Conservation (phyloP, 1,140 invertebrate species). For the Bradysia coprophila region DNA sequence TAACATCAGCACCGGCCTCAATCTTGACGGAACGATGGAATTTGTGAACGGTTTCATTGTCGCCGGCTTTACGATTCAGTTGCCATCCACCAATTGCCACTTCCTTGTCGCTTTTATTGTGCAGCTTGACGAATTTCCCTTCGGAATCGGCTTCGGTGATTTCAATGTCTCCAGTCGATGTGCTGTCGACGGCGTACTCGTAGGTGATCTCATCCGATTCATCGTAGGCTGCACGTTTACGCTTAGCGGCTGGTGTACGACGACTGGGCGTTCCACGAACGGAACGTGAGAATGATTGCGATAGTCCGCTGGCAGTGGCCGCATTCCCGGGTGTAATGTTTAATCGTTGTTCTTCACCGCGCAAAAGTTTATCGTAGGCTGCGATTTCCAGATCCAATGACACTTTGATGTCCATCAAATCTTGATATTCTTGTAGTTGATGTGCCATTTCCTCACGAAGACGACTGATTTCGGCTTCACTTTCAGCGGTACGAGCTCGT, state of each 20-base stretch:
- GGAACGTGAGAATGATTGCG: constrained; percentile 16
- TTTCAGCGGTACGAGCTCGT: constrained; percentile 48
- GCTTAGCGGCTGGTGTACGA: constrained; percentile 37
- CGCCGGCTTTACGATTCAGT: constrained; percentile 53
- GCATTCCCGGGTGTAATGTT: constrained; percentile 44
- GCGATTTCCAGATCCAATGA: constrained; percentile 92
- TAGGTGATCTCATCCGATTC: constrained; percentile 52
- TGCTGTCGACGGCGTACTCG: constrained; percentile 54
- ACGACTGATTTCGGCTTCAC: constrained; percentile 62
- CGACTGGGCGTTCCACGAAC: constrained; percentile 26
- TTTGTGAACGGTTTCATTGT: constrained; percentile 64
- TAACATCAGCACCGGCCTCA: constrained; percentile 49
- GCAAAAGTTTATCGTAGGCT: constrained; percentile 78
- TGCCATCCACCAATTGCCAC: constrained; percentile 68
- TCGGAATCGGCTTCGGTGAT: constrained; percentile 73
- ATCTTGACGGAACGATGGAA: constrained; percentile 76
- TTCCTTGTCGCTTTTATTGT: constrained; percentile 82
- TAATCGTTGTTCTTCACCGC: constrained; percentile 41
- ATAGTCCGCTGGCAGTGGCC: constrained; percentile 16
- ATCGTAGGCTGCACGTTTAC: constrained; percentile 59
- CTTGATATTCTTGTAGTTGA: constrained; percentile 84
- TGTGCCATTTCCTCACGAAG: constrained; percentile 69
- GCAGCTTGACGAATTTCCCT: constrained; percentile 74
- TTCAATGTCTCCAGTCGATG: constrained; percentile 67
- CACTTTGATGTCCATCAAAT: constrained; percentile 92